Base-by-base conservation (phyloP, 2,888 invertebrate genomes). In the Tryphoninae sp. region DNA sequence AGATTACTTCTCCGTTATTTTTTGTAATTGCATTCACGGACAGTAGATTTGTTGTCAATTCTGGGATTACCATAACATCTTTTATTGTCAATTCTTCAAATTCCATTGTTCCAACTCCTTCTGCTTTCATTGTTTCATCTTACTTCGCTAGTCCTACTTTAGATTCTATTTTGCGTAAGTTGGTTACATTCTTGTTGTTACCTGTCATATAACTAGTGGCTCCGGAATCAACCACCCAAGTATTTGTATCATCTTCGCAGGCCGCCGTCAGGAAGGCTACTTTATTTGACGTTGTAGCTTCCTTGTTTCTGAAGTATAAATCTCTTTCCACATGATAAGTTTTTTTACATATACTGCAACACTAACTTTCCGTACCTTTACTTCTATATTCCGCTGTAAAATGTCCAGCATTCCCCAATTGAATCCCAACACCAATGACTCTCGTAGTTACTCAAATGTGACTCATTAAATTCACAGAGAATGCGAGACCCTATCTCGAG, bases 161-260 rank as follows among this genome's bases (percentile, higher is more conserved):
- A 0, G 58, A 23, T 19, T 68, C 58, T 8, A 80, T 71, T 33
- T 13, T 13, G 19, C 53, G 42, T 11, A 80, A 55, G 0, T 67
- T 77, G 0, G 33, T 23, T 23, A 84, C 84, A 80, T 80, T 84
- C 6, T 75, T 59, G 11, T 49, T 64, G 23, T 53, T 76, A 33
- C 49, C 40, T 1, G 69, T 73, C 82, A 85, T 86, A 26, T 86
- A 81, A 2, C 78, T 73, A 2, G 53, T 83, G 2, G 84, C 84
- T 19, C 81, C 84, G 2, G 82, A 84, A 40, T 83, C 82, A 8
- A 82, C 8, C 11, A 69, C 45, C 79, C 83, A 78, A 0, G 13
- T 13, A 23, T 65, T 49, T 2, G 22, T 49, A 8, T 49, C 49
- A 13, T 11, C 23, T 1, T 11, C 6, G 45, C 65, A n/a, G 40